These are phyloP conservation scores for Ischnus inquisitorius DNA, from an alignment of 2,888 invertebrate genomes.

Conservation along the genomic window DNA sequence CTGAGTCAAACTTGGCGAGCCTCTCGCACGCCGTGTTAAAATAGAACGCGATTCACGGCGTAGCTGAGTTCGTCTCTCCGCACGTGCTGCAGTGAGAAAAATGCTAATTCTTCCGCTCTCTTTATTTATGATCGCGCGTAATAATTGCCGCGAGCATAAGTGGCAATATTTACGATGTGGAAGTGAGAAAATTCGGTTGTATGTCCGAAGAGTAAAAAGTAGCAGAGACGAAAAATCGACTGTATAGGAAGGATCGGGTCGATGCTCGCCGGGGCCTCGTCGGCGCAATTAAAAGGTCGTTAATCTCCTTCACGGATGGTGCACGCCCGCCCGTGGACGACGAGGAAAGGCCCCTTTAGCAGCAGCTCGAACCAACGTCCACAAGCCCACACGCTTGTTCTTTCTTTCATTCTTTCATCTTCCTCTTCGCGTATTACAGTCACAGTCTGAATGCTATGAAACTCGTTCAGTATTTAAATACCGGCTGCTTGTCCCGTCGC, in stretches of 20 bases:
- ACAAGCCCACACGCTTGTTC: slow-evolving; percentile 29
- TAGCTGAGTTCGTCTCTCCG: slow-evolving; percentile 24
- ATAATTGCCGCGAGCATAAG: neutral
- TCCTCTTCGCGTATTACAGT: slow-evolving; percentile 69
- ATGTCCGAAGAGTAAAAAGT: neutral
- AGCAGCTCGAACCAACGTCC: slow-evolving; percentile 48
- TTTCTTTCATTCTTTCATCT: slow-evolving; percentile 33
- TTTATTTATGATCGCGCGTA: neutral
- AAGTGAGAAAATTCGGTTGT: neutral
- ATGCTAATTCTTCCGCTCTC: slow-evolving; percentile 44
- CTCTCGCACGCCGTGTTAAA: slow-evolving; percentile 34
- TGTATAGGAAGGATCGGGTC: slow-evolving; percentile 57
- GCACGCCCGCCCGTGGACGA: slow-evolving; percentile 67
- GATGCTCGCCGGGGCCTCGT: slow-evolving; percentile 61
- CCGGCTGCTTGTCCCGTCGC: slow-evolving; percentile 60
- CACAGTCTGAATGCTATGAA: slow-evolving; percentile 82
- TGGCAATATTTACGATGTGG: neutral
- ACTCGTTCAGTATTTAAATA: slow-evolving; percentile 76
- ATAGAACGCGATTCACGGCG: slow-evolving; percentile 50
- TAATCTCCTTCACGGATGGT: slow-evolving; percentile 76
- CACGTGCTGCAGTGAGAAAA: slow-evolving; percentile 27
- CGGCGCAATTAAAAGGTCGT: slow-evolving; percentile 80
- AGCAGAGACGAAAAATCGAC: slow-evolving; percentile 46
- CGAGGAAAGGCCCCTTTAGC: slow-evolving; percentile 70
- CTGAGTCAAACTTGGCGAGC: slow-evolving; percentile 43